These are phyloP conservation scores for Cephalopterus ornatus DNA, from an alignment of 2,113 vertebrate genomes.

Conservation along the genomic window DNA sequence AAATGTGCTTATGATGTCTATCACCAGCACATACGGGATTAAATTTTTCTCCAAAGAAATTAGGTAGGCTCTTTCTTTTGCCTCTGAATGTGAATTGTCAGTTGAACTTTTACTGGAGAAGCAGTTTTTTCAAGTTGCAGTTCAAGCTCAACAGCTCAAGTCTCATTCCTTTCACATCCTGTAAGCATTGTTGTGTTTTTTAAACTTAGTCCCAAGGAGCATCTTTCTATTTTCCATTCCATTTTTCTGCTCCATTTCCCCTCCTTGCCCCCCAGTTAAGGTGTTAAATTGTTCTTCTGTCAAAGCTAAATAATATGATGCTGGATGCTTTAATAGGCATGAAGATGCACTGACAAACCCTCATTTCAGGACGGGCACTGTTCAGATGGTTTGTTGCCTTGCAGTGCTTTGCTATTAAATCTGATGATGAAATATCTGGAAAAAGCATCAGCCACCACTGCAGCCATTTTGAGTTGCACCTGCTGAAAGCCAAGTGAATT, in stretches of 20 bases:
- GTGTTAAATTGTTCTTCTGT: constrained; percentile 32
- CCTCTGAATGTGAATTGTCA: neutral
- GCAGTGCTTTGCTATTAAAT: neutral
- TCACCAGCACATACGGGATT: neutral
- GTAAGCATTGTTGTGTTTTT: neutral
- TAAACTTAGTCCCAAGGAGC: neutral
- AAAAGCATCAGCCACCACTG: neutral
- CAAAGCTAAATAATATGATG: neutral
- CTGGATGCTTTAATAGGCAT: neutral
- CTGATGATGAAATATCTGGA: neutral
- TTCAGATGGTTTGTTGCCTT: neutral
- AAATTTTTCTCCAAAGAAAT: neutral
- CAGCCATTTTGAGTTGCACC: neutral
- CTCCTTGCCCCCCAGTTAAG: constrained; percentile 6
- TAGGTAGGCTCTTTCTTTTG: neutral
- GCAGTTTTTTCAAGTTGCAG: neutral
- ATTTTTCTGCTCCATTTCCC: constrained; percentile 6
- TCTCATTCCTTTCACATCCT: neutral
- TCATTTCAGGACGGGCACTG: neutral
- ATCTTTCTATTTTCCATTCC: neutral
- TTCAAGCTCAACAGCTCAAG: neutral
- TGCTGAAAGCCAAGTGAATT: neutral
- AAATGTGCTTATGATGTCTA: neutral
- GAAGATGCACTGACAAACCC: neutral
- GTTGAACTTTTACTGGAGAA: neutral